These are phyloP conservation scores for Isurus oxyrinchus DNA, from an alignment of 2,113 vertebrate genomes.

Conservation along the genomic window DNA sequence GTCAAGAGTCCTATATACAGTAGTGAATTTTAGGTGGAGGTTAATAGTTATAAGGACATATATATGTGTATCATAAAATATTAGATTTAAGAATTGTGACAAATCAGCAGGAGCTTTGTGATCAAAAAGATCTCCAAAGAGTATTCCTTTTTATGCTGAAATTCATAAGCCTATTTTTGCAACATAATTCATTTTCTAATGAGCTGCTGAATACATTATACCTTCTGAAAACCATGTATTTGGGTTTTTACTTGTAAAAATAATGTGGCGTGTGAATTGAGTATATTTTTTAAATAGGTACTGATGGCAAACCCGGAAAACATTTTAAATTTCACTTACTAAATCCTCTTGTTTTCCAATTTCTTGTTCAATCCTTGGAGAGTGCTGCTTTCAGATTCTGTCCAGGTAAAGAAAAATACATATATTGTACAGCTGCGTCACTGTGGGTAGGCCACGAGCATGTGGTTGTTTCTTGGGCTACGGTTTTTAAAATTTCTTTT, in stretches of 20 bases:
- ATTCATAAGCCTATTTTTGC: conserved; percentile 40
- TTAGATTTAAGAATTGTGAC: conserved; percentile 49
- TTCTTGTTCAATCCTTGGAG: background rate
- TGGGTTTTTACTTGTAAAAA: conserved; percentile 35
- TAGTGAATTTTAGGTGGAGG: conserved; percentile 59
- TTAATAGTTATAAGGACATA: conserved; percentile 58
- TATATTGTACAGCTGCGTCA: background rate
- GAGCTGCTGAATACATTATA: conserved; percentile 69
- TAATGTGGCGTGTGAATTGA: conserved; percentile 44
- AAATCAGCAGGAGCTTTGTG: conserved; percentile 61
- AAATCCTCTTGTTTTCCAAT: conserved; percentile 40
- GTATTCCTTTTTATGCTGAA: conserved; percentile 66
- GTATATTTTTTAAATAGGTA: conserved; percentile 46
- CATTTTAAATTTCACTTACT: conserved; percentile 49
- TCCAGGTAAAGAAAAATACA: background rate
- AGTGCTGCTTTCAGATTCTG: background rate
- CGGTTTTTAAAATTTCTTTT: background rate
- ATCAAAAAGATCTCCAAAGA: conserved; percentile 80
- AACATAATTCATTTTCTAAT: conserved; percentile 61
- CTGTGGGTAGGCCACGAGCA: background rate
- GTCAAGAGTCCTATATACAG: conserved; percentile 57
- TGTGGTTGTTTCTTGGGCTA: background rate
- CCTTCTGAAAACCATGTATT: background rate
- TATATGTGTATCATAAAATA: conserved; percentile 53
- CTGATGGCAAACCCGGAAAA: conserved; percentile 42